These are phyloP conservation scores for Cirrhinus mrigala DNA, from an alignment of 2,797 vertebrate species.

Conservation along the genomic window DNA sequence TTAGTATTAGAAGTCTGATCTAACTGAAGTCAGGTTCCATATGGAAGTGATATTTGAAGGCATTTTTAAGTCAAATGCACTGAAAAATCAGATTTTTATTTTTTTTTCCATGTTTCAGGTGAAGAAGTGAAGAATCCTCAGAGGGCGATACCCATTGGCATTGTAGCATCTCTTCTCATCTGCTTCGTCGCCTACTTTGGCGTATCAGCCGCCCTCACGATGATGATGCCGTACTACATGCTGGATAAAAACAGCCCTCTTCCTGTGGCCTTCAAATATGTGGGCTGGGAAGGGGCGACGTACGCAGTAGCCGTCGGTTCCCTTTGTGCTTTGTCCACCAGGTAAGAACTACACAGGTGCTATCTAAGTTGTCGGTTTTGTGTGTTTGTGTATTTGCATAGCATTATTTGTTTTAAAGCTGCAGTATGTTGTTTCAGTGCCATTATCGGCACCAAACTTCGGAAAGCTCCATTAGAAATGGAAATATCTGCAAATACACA, in stretches of 20 bases:
- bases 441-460: not conserved
- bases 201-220: conserved; percentile 86
- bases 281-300: conserved; percentile 85
- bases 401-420: not conserved
- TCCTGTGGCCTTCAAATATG: conserved; percentile 84
- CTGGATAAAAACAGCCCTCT: conserved; percentile 86
- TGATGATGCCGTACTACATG: conserved; percentile 91
- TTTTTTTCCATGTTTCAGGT: conserved; percentile 71
- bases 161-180: conserved; percentile 87
- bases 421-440: not conserved
- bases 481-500: not conserved
- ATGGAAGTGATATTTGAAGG: too few relatives aligned
- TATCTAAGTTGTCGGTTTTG: not conserved
- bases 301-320: conserved; percentile 87
- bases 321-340: conserved; percentile 86
- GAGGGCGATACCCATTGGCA: conserved; percentile 88
- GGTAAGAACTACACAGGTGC: conserved; percentile 69
- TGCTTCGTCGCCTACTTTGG: conserved; percentile 90
- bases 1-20: conserved; percentile 63
- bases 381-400: not conserved
- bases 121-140: conserved; percentile 92
- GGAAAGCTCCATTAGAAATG: not conserved
- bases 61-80: too few relatives aligned
- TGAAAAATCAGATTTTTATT: too few relatives aligned
- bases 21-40: not conserved